Percentiles rank a stretch among this genome's conserved stretches.
Conservation (phyloP, 2,113 vertebrate species). For the Cochlearius cochlearius region DNA sequence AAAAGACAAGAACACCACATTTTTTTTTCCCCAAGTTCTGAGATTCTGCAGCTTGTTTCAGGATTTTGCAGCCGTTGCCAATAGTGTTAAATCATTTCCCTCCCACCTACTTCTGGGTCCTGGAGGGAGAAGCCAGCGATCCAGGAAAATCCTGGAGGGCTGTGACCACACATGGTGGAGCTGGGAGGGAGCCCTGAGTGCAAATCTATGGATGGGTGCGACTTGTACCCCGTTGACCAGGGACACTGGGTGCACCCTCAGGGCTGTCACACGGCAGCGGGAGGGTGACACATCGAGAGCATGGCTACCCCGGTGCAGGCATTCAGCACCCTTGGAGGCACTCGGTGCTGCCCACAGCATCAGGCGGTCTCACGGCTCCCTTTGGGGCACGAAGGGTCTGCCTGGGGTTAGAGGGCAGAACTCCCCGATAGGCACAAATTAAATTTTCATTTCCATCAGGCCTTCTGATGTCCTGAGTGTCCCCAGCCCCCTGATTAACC, state of each 20-base stretch:
- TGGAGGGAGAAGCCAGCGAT: background rate
- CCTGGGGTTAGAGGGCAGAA: background rate
- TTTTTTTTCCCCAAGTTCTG: background rate
- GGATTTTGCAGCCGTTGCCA: background rate
- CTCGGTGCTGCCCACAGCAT: background rate
- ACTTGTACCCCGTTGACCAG: background rate
- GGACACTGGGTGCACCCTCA: background rate
- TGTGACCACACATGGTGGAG: background rate
- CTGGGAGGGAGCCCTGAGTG: background rate
- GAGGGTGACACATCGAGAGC: background rate
- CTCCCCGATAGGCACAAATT: background rate
- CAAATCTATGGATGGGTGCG: background rate
- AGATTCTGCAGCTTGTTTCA: background rate
- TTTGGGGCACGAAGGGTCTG: background rate
- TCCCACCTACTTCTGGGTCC: background rate
- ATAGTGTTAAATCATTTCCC: conserved; percentile 3
- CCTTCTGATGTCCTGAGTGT: background rate
- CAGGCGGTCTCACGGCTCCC: rapidly evolving
- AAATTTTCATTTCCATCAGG: background rate
- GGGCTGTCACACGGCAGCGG: background rate
- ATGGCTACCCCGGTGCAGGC: rapidly evolving
- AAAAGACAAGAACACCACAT: background rate
- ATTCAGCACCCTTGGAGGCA: background rate
- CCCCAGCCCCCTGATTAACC: background rate
- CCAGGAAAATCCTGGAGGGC: background rate